Evolutionary conservation across 2,888 invertebrate species (phyloP).

Genomic region (Timema podura): DNA sequence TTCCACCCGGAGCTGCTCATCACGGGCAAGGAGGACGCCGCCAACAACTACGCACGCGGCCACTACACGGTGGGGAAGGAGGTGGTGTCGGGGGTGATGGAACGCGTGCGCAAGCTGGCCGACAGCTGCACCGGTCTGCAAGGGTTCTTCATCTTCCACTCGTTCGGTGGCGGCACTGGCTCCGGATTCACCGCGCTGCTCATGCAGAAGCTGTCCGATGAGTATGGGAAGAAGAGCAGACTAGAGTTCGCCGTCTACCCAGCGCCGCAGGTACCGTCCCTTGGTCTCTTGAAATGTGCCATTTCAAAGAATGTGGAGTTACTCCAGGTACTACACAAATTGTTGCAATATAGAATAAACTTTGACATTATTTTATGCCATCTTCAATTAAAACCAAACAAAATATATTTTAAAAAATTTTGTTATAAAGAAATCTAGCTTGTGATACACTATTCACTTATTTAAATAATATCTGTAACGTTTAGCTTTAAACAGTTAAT

Average conservation of each 20-base stretch:
- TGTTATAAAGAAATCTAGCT: too few relatives aligned
- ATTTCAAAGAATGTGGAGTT: too few relatives aligned
- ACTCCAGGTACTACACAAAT: too few relatives aligned
- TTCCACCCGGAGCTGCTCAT: slow-evolving; percentile 55
- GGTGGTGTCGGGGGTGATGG: slow-evolving; percentile 44
- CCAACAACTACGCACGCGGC: slow-evolving; percentile 47
- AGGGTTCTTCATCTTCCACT: slow-evolving; percentile 45
- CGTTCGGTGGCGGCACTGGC: slow-evolving; percentile 44
- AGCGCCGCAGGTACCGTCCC: slow-evolving; percentile 46
- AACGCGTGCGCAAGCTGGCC: slow-evolving; percentile 40
- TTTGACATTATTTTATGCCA: too few relatives aligned
- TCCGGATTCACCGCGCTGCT: slow-evolving; percentile 44
- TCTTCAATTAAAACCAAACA: too few relatives aligned
- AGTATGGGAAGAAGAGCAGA: slow-evolving; percentile 38
- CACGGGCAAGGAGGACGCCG: slow-evolving; percentile 50
- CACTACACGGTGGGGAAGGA: slow-evolving; percentile 52
- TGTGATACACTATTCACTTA: too few relatives aligned
- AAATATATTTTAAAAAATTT: too few relatives aligned
- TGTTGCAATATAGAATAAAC: too few relatives aligned
- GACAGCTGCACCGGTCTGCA: slow-evolving; percentile 42
- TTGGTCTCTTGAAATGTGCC: too few relatives aligned
- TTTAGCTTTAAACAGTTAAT: too few relatives aligned
- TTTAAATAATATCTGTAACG: too few relatives aligned
- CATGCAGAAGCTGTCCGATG: slow-evolving; percentile 51
- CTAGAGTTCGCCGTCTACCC: slow-evolving; percentile 51